Percentiles rank a stretch among this genome's conserved stretches.
Conservation (phyloP, 2,797 vertebrate species). For the Sphaeramia orbicularis region DNA sequence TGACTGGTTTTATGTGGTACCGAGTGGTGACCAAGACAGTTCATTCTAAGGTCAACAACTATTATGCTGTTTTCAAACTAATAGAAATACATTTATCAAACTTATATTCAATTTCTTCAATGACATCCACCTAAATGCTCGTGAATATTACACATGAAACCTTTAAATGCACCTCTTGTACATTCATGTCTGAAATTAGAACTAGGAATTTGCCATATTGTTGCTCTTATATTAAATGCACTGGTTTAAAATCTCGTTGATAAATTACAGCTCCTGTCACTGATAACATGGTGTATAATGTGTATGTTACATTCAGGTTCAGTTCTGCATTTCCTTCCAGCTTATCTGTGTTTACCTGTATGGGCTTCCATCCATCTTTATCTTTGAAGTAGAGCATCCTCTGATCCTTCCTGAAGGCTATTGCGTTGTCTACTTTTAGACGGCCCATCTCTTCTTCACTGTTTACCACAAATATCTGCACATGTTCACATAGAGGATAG, state of each 20-base stretch:
- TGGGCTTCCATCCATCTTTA: constrained; percentile 92
- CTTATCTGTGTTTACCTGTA: constrained; percentile 89
- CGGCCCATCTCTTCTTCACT: constrained; percentile 91
- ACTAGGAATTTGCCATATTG: too few species aligned
- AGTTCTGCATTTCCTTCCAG: neutral
- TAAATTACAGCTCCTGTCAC: neutral
- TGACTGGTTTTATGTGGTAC: too few species aligned
- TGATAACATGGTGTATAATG: neutral
- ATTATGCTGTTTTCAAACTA: too few species aligned
- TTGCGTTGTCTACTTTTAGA: constrained; percentile 88
- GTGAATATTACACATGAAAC: too few species aligned
- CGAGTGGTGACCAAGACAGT: too few species aligned
- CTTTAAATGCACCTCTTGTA: too few species aligned
- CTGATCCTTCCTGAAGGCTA: constrained; percentile 96
- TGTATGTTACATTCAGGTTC: neutral
- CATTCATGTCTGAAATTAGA: too few species aligned
- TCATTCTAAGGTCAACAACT: too few species aligned
- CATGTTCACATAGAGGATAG: neutral
- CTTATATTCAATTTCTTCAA: too few species aligned
- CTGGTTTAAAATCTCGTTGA: neutral
- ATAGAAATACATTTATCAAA: too few species aligned
- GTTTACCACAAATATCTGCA: constrained; percentile 96
- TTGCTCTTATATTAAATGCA: too few species aligned
- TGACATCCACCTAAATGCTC: too few species aligned
- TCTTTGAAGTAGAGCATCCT: constrained; percentile 96